Base-by-base conservation (phyloP, 2,797 vertebrate species). In the Pangasius macronema region DNA sequence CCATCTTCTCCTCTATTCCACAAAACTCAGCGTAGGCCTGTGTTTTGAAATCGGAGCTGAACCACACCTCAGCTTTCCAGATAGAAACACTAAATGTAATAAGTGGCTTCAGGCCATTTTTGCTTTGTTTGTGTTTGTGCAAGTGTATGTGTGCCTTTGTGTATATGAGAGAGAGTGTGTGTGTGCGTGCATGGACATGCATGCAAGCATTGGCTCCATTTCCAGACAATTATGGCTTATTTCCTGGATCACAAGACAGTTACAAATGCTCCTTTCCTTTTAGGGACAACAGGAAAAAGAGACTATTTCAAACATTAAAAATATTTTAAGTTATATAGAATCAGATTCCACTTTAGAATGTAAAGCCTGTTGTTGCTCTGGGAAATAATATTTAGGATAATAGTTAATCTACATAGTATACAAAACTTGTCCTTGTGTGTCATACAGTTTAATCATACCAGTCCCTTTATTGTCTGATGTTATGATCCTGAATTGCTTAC, bases 31-130 rank as follows among this genome's bases (percentile, higher is more conserved):
- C 8, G 9, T 55, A 70, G 49, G 76, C 49, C 63, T 73, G 70
- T 87, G 81, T 87, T 83, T 87, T 87, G 70, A 87, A 87, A 79
- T 55, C 20, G 36, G 61, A 87, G 82, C 86, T 77, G 82, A 87
- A 79, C 82, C 82, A 87, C 82, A 87, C 82, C 73, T 84, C 75
- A 83, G 55, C 20, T 82, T 76, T 83, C 46, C 59, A 65, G 70
- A 87, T 42, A 87, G 57, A 68, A 75, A 77, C 81, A 84, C 73
- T 77, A 80, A 84, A 84, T 84, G 83, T 49, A 87, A 76, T 79
- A 33, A 70, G 63, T 84, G 82, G 75, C 82, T 72, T 46, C n/a
- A 84, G 83, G 87, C 87, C 73, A 87, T 55, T 84, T 68, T 81
- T 68, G 73, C 87, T 84, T 79, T 87, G 86, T 84, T 85, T 82